Evolutionary conservation across 2,888 invertebrate species (phyloP), one percentile per base, ranked within the genome.

Genomic region (Drosophila borborema): DNA sequence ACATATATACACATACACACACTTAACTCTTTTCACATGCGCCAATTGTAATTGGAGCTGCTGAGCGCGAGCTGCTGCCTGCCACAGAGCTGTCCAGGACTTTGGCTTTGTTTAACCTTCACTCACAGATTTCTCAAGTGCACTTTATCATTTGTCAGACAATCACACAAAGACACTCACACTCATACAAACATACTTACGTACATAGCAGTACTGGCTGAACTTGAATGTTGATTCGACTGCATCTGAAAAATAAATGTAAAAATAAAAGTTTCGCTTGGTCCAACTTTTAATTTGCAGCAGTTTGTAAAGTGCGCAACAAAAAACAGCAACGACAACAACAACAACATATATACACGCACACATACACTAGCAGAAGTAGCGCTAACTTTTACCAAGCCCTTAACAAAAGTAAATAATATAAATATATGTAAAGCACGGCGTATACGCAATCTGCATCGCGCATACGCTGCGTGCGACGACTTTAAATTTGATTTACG

Each of bases 281-380:
- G 68, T 54, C 62, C 71, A 84, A 86, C 79, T 86, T 86, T 80
- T 79, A 82, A 82, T 86, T 86, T 84, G 74, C 73, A 64, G 56
- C 69, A 34, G 53, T 53, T 59, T 28, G 63, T 61, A 49, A 65
- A 72, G 59, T 53, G 60, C 64, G 60, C 64, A 69, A 58, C 53
- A 66, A 55, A 45, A 56, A 45, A 40, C n/a, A 54, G n/a, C 34
- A 63, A 54, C n/a, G 56, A n/a, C 40, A 18, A n/a, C 28, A 28
- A 16, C 8, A 20, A 16, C 28, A 14, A 28, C 12, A 1, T 4
- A 23, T 0, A 40, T 8, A 41, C 40, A 28, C n/a, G 3, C 12
- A 14, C 16, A 56, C 20, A 34, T 16, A 18, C 14, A 6, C 45
- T 53, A 43, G 18, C 51, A 46, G 28, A 56, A 53, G 20, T 36